Percentiles rank a stretch among this genome's conserved stretches.
Evolutionary conservation across 2,888 invertebrate species (phyloP).

Genomic region (Oeneis ivallda): DNA sequence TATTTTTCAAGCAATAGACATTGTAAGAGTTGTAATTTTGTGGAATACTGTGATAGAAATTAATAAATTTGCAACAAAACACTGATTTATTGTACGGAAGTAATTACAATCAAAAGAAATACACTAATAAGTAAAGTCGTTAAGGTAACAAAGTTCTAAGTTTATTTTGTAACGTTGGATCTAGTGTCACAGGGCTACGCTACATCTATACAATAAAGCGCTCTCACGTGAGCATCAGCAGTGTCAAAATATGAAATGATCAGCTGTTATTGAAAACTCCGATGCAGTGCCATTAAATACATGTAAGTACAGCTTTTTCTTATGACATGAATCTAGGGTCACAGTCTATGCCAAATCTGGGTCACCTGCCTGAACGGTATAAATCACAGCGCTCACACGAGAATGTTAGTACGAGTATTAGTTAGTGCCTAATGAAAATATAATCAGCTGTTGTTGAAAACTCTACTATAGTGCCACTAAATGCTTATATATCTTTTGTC

Average conservation of each 20-base stretch:
- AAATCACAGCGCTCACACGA: constrained; percentile 45
- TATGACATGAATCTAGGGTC: too few species aligned
- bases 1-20: too few species aligned
- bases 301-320: too few species aligned
- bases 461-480: neutral
- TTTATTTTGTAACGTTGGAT: neutral
- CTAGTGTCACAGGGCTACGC: constrained; percentile 25
- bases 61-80: too few species aligned
- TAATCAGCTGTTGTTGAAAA: constrained; percentile 42
- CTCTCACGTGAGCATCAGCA: constrained; percentile 41
- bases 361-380: constrained; percentile 49
- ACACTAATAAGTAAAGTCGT: too few species aligned
- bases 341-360: too few species aligned
- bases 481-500: neutral
- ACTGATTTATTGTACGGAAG: too few species aligned
- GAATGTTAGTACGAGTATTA: constrained; percentile 43
- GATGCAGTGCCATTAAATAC: neutral
- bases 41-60: too few species aligned
- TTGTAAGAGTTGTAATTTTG: too few species aligned
- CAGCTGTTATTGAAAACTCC: constrained; percentile 36
- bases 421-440: constrained; percentile 51
- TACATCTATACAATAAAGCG: constrained; percentile 49
- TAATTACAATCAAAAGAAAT: too few species aligned
- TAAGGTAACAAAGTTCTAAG: too few species aligned
- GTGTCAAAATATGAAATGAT: constrained; percentile 52